phyloP scores from a whole-genome alignment of 1,140 invertebrate species.

The Arion vulgaris region DNA sequence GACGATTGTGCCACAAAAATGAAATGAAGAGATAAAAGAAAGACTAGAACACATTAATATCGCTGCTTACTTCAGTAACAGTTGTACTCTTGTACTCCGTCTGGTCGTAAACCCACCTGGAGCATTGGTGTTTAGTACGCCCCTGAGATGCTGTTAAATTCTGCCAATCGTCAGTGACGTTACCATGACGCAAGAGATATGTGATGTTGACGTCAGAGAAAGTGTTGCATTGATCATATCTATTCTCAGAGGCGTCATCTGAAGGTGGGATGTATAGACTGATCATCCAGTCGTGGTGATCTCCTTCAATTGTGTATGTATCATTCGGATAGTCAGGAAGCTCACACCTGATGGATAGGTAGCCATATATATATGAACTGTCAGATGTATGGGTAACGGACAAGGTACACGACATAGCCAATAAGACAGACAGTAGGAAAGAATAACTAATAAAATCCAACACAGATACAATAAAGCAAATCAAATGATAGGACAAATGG shows the following conservation, averaged over 20 bases:
- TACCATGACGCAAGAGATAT: neutral
- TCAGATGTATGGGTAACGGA: too few species aligned
- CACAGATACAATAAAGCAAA: too few species aligned
- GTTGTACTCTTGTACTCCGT: conserved; percentile 47
- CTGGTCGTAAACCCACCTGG: conserved; percentile 55
- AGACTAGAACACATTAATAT: too few species aligned
- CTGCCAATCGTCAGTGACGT: neutral
- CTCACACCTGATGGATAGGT: conserved; percentile 46
- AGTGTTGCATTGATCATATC: conserved; percentile 43
- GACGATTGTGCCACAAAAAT: too few species aligned
- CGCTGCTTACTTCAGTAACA: conserved; percentile 44
- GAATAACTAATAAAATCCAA: too few species aligned
- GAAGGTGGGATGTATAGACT: conserved; percentile 50
- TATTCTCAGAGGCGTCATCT: neutral
- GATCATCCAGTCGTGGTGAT: conserved; percentile 42
- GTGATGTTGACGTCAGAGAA: conserved; percentile 31
- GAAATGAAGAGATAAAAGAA: neutral
- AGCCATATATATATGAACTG: too few species aligned
- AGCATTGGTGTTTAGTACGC: conserved; percentile 37
- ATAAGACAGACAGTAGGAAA: too few species aligned
- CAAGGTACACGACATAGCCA: too few species aligned
- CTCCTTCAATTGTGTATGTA: conserved; percentile 47
- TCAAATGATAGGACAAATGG: too few species aligned
- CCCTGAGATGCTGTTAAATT: conserved; percentile 5
- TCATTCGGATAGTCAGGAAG: conserved; percentile 50